Base-by-base conservation (phyloP, 1,140 invertebrate species). In the Hermetia illucens region DNA sequence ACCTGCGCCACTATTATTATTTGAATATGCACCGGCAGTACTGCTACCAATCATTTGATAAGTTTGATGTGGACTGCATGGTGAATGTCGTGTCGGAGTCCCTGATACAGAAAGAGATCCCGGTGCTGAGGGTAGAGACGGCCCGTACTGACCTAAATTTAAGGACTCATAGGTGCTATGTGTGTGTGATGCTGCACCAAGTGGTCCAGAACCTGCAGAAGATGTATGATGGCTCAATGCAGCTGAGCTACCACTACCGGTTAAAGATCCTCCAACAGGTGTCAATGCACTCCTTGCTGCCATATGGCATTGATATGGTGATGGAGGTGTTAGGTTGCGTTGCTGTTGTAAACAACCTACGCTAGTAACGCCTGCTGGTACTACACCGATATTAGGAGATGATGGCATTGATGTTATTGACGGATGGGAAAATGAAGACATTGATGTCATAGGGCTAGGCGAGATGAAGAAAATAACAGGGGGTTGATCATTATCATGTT, bases 301-400 rank as follows among this genome's bases (percentile, higher is more conserved):
- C 50, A 60, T 58, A 30, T 60, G 57, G 21, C 57, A 59, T 18
- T 55, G 48, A 25, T 60, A 60, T 30, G 55, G 48, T 12, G 47
- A 50, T 1, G 57, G 49, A n/a, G 57, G 45, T 3, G 46, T 55
- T 8, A 60, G 25, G 35, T 60, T 53, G n/a, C 53, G 44, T n/a
- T 55, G 56, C 15, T 55, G 53, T 20, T 41, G 39, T 10, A 21
- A 34, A 5, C 17, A 31, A 13, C 16, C n/a, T 31, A 18, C 8
- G 13, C 27, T 13, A 36, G 39, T 30, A 21, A 6, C 22, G 4
- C 12, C 24, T 12, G 27, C 13, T 31, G 36, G 12, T 5, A 29
- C 24, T 12, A 38, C 15, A 29, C 25, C 3, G 43, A 34, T 32
- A 53, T 43, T 41, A 13, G 54, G 48, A 15, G 56, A 55, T 9